Base-by-base conservation (phyloP, 2,113 vertebrate species). In the Bambusicola thoracicus region DNA sequence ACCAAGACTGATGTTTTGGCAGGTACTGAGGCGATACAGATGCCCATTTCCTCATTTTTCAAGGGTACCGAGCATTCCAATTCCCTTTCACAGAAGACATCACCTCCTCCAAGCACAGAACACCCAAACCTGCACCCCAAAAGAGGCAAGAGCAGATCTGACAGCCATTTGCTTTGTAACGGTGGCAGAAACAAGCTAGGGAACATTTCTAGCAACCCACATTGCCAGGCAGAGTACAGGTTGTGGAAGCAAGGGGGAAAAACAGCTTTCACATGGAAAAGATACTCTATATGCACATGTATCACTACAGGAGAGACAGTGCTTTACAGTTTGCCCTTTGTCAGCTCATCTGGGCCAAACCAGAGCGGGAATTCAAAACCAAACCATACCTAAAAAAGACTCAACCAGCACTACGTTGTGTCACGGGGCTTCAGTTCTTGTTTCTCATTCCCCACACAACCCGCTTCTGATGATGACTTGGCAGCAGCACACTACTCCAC, bases 251-350 rank as follows among this genome's bases (percentile, higher is more conserved):
- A 43, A 69, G 9, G 36, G 24, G 27, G 36, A 92, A 92, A 75
- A 27, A 32, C n/a, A 91, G 48, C n/a, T 87, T 81, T 78, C 41
- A 87, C 62, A 83, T 44, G 43, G 13, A 82, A 91, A 79, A 70
- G 18, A 40, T 43, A 58, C 59, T 34, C 46, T 53, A 18, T 22
- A 18, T 22, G 53, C 74, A 56, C 6, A 2, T 13, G 27, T 17
- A 29, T 22, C 11, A 53, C 53, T 82, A 68, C 43, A 44, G 32
- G 72, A 13, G 11, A 77, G 34, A 41, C 24, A 10, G 58, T 86
- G 53, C 67, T 73, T 68, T 30, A 61, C 20, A 38, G 81, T 87
- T 78, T 53, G 51, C 25, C 27, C 8, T 53, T 16, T 6, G 27
- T 17, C 27, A 53, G 40, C 15, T 84, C 7, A 78, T 59, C 56